Conservation (phyloP, 2,113 vertebrate species). For the Halichoeres trimaculatus region DNA sequence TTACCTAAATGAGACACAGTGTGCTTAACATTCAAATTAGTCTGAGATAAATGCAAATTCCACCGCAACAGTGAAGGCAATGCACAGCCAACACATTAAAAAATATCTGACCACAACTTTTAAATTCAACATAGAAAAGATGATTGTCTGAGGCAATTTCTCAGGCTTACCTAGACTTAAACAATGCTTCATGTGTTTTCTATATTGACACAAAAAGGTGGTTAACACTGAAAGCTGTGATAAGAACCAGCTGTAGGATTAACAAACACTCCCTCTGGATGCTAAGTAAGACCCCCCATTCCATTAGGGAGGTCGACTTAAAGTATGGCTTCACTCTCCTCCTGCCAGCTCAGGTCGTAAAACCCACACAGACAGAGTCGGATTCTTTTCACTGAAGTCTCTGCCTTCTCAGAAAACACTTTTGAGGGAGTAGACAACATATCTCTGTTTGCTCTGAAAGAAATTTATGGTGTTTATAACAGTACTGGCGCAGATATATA, state of each 20-base stretch:
- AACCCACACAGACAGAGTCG: slow-evolving; percentile 23
- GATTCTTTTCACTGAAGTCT: not conserved
- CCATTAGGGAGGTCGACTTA: slow-evolving; percentile 31
- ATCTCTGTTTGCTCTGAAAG: not conserved
- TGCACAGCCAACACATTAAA: not conserved
- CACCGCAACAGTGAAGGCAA: not conserved
- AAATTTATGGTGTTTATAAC: not conserved
- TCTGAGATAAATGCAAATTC: not conserved
- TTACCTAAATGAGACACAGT: not conserved
- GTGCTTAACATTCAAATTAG: not conserved
- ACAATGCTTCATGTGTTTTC: slow-evolving; percentile 35
- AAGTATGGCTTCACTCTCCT: slow-evolving; percentile 2
- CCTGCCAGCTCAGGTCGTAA: slow-evolving; percentile 20
- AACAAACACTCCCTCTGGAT: slow-evolving; percentile 12
- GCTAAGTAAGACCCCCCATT: slow-evolving; percentile 16
- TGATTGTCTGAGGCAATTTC: not conserved
- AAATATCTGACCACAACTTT: not conserved
- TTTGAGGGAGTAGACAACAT: not conserved
- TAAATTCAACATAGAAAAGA: not conserved
- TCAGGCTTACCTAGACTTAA: not conserved
- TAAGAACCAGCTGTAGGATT: slow-evolving; percentile 39
- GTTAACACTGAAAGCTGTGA: slow-evolving; percentile 16
- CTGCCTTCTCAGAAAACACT: not conserved
- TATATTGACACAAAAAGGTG: slow-evolving; percentile 11
- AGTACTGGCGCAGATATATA: not conserved